Base-by-base conservation (phyloP, 2,888 invertebrate species). In the Acanthacorydalis orientalis region DNA sequence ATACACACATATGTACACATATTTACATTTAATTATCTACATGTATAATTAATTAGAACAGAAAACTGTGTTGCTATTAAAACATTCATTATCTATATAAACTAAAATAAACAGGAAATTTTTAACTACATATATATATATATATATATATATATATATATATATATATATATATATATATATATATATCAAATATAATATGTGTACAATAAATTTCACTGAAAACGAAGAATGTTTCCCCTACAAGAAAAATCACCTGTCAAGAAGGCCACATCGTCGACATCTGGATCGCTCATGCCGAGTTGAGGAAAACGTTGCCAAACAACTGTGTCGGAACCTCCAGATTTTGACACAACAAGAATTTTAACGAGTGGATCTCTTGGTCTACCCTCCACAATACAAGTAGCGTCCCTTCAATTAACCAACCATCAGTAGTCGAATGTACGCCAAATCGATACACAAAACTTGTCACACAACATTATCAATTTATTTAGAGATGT, bases 261-360 rank as follows among this genome's bases (percentile, higher is more conserved):
- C 67, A 90, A 73, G 72, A 90, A 90, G 52, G 90, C 89, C 60
- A 89, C 88, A 73, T 90, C 90, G 64, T 90, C 90, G 63, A 90
- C 78, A 71, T 90, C 90, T 65, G 86, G 87, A 63, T 90, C 89
- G 68, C 85, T 87, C 88, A 89, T 75, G 73, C 80, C 77, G 56
- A 72, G 58, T 50, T 62, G 56, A 46, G 56, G 57, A 53, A 62
- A 59, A 57, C 67, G 61, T 58, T 66, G 62, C 68, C 68, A 68
- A 58, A 68, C 67, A 59, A 69, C 68, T 54, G 68, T 64, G 59
- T 68, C 67, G 55, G 68, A 60, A 60, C 65, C 66, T 53, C 63
- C 60, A 55, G 63, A 63, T 56, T 67, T 65, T 57, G 63, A 64
- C 53, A 66, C 67, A 55, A 67, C 63, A 56, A 67, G 66, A 56